These are phyloP conservation scores for Acrossocheilus fasciatus DNA, from an alignment of 2,797 vertebrate species.

Conservation along the genomic window DNA sequence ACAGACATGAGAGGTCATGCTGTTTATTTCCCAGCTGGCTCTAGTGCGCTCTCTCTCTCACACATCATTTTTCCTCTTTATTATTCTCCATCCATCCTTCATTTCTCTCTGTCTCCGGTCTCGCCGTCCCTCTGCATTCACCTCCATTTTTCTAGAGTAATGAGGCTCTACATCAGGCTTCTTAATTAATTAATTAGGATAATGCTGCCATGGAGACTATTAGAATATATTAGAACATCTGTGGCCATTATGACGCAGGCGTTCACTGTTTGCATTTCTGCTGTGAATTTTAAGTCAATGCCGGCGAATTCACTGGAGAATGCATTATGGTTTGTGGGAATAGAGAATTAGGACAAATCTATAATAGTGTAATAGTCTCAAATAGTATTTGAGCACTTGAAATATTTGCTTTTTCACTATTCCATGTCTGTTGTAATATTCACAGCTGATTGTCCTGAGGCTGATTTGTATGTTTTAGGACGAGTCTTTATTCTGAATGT, in stretches of 20 bases:
- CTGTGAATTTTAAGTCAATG: background rate
- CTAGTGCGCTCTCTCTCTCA: background rate
- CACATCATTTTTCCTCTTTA: conserved; percentile 5
- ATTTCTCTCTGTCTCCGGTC: conserved; percentile 21
- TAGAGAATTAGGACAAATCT: background rate
- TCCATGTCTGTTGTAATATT: background rate
- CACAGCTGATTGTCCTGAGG: background rate
- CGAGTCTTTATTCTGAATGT: conserved; percentile 59
- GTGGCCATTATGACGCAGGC: conserved; percentile 27
- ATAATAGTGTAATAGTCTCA: too few relatives aligned
- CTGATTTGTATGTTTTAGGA: background rate
- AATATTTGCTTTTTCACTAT: background rate
- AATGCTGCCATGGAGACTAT: conserved; percentile 47
- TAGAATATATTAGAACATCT: conserved; percentile 46
- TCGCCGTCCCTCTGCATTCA: conserved; percentile 6
- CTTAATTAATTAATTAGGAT: conserved; percentile 52
- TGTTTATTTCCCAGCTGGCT: conserved; percentile 30
- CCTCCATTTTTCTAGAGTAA: conserved; percentile 47
- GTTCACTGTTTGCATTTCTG: background rate
- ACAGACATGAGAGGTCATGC: conserved; percentile 40
- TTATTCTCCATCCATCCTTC: conserved; percentile 12
- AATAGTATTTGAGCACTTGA: background rate
- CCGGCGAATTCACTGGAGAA: background rate
- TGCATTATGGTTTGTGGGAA: background rate
- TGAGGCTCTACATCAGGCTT: conserved; percentile 46